A percentile compares a stretch with the other conserved stretches of the same genome.
These are phyloP conservation scores for Helicolenus hilgendorfi DNA, from an alignment of 2,797 vertebrate species.

Conservation along the genomic window DNA sequence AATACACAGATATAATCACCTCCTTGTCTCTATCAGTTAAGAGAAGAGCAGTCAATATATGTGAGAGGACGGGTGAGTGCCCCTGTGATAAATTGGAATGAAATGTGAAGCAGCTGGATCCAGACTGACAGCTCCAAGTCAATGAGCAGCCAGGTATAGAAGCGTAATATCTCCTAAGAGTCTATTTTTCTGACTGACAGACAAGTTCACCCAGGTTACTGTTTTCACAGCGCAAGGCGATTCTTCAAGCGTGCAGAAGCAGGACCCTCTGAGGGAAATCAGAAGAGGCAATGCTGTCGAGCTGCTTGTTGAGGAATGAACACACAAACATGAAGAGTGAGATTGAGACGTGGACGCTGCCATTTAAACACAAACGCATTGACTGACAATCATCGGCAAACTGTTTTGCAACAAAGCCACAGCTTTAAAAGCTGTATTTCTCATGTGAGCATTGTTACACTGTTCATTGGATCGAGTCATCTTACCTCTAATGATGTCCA, in stretches of 20 bases:
- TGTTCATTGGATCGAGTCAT: constrained; percentile 63
- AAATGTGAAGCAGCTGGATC: constrained; percentile 73
- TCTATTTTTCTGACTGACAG: constrained; percentile 92
- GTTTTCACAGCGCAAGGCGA: constrained; percentile 67
- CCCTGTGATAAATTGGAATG: constrained; percentile 77
- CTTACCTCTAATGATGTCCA: constrained; percentile 52
- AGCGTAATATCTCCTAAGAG: constrained; percentile 93
- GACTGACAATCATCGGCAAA: constrained; percentile 50
- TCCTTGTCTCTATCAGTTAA: constrained; percentile 51
- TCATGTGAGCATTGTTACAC: constrained; percentile 34
- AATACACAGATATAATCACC: constrained; percentile 49
- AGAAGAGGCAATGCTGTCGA: constrained; percentile 70
- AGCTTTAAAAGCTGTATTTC: constrained; percentile 14
- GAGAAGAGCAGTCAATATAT: constrained; percentile 56
- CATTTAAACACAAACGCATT: constrained; percentile 36
- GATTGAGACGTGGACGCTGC: constrained; percentile 60
- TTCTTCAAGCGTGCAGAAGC: constrained; percentile 75
- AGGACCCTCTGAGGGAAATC: constrained; percentile 70
- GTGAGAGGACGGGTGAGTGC: constrained; percentile 52
- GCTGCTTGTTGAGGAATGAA: constrained; percentile 68
- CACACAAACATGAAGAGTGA: constrained; percentile 53
- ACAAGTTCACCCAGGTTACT: constrained; percentile 88
- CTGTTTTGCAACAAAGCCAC: constrained; percentile 12
- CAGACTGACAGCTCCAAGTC: constrained; percentile 88
- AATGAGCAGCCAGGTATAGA: constrained; percentile 92